phyloP scores from a whole-genome alignment of 2,888 invertebrate species.

The Brachypalpus laphriformis region DNA sequence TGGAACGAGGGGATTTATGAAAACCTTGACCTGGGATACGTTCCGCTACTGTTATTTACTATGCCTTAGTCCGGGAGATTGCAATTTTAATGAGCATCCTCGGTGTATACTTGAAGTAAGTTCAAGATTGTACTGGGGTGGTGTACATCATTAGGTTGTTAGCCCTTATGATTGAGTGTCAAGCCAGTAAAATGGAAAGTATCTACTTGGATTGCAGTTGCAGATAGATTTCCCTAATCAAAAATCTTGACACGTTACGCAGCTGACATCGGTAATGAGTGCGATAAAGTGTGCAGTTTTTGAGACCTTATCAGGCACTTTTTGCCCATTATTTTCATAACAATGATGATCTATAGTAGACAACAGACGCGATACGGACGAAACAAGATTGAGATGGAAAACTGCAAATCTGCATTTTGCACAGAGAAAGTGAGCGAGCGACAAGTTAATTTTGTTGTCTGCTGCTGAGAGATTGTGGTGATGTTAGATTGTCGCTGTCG shows the following conservation, averaged over 20 bases:
- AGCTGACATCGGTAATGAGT: background rate
- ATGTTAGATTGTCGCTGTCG: slow-evolving; percentile 4
- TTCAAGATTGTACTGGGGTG: slow-evolving; percentile 38
- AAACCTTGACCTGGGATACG: slow-evolving; percentile 67
- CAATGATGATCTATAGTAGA: slow-evolving; percentile 37
- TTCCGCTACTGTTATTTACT: slow-evolving; percentile 61
- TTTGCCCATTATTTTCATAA: too few species aligned
- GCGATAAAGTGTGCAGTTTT: slow-evolving; percentile 6
- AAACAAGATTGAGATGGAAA: background rate
- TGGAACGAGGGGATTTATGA: slow-evolving; percentile 52
- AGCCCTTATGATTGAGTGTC: slow-evolving; percentile 41
- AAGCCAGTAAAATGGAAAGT: slow-evolving; percentile 26
- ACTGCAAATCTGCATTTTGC: slow-evolving; percentile 48
- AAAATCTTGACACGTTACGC: slow-evolving; percentile 17
- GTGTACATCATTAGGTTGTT: too few species aligned
- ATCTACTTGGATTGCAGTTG: slow-evolving; percentile 17
- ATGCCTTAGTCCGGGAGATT: slow-evolving; percentile 10
- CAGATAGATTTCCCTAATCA: slow-evolving; percentile 25
- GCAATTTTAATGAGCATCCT: slow-evolving; percentile 48
- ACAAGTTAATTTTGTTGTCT: slow-evolving; percentile 35
- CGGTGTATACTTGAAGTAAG: slow-evolving; percentile 24
- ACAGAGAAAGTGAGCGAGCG: slow-evolving; percentile 56
- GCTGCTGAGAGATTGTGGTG: slow-evolving; percentile 11
- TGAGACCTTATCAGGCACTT: slow-evolving; percentile 1
- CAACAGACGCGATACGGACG: slow-evolving; percentile 27